Evolutionary conservation across 2,113 vertebrate species (phyloP), one percentile per base, ranked within the genome.

Genomic region (Trichomycterus rosablanca): DNA sequence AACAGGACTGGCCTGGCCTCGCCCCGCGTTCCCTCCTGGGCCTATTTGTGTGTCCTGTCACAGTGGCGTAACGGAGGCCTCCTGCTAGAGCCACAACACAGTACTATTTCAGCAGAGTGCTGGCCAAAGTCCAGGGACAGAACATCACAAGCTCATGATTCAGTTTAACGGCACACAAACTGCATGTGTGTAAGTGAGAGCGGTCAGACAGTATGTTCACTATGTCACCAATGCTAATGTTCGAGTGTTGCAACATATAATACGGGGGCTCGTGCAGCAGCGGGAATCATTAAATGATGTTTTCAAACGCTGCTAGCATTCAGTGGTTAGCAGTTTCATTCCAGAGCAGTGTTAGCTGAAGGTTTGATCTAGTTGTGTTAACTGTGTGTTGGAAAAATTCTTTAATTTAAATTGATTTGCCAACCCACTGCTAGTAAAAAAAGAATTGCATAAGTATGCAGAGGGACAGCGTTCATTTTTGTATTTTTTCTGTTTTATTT

Each of bases 91-190:
- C 63, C 63, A 57, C 34, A 59, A 34, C 42, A 59, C 57, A 45
- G 15, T 39, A 23, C 40, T 46, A 67, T 58, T 51, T 63, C 32
- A 28, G 32, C 59, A 23, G 48, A 24, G 58, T 20, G 9, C 52
- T 66, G 68, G 63, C 63, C 52, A 30, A 59, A 58, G 58, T 45
- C 58, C 63, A 71, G 69, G 63, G 59, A 66, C 53, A 48, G 59
- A 43, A 59, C 64, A 67, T 63, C 46, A 19, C 64, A 71, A 63
- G 46, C 63, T 67, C 59, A 53, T 58, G 63, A 58, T 67, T 57
- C 20, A 62, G 63, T 63, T 51, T 63, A 40, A 3, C 22, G 20
- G 50, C 19, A 24, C 19, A 15, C 30, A 16, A 35, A 32, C 40
- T 28, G 60, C 12, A 24, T 28, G 14, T 34, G 26, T 34, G 28